Evolutionary conservation across 2,113 vertebrate genomes (phyloP).

Genomic region (Albula goreensis): DNA sequence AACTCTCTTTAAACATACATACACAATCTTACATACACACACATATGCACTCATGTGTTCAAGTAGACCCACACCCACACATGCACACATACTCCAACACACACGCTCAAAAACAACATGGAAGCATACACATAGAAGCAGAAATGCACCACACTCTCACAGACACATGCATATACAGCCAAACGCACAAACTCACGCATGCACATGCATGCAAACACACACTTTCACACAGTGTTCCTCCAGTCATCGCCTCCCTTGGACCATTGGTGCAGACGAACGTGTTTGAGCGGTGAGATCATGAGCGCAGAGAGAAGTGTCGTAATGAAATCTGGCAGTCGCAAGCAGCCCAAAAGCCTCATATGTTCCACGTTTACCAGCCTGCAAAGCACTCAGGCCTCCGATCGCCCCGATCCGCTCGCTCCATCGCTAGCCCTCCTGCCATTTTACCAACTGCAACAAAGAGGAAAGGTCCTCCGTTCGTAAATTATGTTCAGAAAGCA

Average conservation of each 20-base stretch:
- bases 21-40: not conserved
- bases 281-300: slow-evolving; percentile 79
- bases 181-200: not conserved
- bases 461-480: not conserved
- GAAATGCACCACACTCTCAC: not conserved
- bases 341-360: slow-evolving; percentile 69
- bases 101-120: too few relatives aligned
- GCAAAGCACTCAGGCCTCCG: slow-evolving; percentile 51
- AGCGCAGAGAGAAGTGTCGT: slow-evolving; percentile 69
- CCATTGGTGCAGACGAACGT: slow-evolving; percentile 55
- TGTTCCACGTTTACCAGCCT: slow-evolving; percentile 76
- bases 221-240: slow-evolving; percentile 26
- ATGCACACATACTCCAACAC: not conserved
- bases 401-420: slow-evolving; percentile 48
- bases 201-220: not conserved
- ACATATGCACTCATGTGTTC: too few relatives aligned
- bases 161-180: not conserved
- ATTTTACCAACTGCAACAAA: not conserved
- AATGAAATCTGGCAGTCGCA: slow-evolving; percentile 76
- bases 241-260: slow-evolving; percentile 39
- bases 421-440: not conserved
- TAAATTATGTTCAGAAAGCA: not conserved
- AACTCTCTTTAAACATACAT: not conserved
- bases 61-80: not conserved
- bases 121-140: not conserved